Evolutionary conservation across 1,140 invertebrate species (phyloP).

Genomic region (Rhagoletis pomonella): DNA sequence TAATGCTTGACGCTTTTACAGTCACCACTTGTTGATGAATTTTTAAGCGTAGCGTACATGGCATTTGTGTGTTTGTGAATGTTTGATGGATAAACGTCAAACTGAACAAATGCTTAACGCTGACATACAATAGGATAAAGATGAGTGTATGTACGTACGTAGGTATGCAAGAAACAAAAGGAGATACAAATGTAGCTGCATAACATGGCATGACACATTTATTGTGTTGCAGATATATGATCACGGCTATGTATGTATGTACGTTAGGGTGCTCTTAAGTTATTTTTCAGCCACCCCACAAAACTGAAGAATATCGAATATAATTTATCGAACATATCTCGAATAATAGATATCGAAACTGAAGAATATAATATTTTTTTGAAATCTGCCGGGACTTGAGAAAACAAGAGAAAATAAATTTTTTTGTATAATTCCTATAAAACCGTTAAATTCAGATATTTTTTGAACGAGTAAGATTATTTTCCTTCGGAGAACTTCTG

Average conservation of each 20-base stretch:
- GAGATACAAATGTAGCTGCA: not conserved
- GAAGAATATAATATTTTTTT: no score
- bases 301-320: no score
- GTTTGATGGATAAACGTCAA: constrained; percentile 29
- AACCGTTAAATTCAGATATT: no score
- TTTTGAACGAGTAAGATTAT: no score
- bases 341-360: no score
- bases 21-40: constrained; percentile 29
- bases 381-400: no score
- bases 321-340: no score
- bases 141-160: not conserved
- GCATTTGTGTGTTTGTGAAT: not conserved
- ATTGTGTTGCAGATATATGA: not conserved
- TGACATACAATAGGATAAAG: not conserved
- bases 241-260: not conserved
- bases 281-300: no score
- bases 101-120: constrained; percentile 22
- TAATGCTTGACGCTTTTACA: not conserved
- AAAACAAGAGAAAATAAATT: no score
- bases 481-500: no score
- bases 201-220: constrained; percentile 40
- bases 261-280: no score
- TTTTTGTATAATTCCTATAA: no score
- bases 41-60: not conserved
- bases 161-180: not conserved